Percentiles rank a stretch among this genome's conserved stretches.
phyloP scores from a whole-genome alignment of 2,888 invertebrate species.

The Conus canariensis region DNA sequence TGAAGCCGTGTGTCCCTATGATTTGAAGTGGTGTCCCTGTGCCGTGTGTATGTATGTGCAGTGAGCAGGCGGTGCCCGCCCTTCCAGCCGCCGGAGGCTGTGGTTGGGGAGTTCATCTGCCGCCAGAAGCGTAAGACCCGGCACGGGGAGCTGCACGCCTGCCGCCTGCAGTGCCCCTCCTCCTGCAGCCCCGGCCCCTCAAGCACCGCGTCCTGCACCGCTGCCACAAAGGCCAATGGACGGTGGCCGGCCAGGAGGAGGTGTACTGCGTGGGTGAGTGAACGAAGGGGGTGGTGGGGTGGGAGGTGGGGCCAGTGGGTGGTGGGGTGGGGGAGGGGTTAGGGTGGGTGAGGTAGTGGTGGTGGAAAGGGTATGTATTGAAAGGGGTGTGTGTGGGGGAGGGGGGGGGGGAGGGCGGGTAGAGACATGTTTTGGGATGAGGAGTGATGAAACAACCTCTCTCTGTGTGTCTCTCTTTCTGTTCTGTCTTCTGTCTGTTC shows the following conservation, averaged over 20 bases:
- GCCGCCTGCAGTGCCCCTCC: slow-evolving; percentile 8
- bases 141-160: neutral
- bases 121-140: neutral
- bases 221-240: slow-evolving; percentile 13
- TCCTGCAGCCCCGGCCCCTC: slow-evolving; percentile 5
- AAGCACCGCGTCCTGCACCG: neutral
- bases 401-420: neutral
- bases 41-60: neutral
- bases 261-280: slow-evolving; percentile 19
- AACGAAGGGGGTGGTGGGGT: neutral
- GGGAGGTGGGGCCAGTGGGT: neutral
- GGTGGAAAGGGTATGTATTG: neutral
- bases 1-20: too few species aligned
- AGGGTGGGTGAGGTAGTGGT: too few species aligned
- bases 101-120: neutral
- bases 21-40: too few species aligned
- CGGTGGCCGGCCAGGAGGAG: neutral
- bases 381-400: neutral
- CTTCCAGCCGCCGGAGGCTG: neutral
- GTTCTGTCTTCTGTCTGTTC: too few species aligned
- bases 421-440: too few species aligned
- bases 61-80: neutral
- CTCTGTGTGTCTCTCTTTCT: too few species aligned
- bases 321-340: too few species aligned
- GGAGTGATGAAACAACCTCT: neutral